A percentile compares a stretch with the other conserved stretches of the same genome.
Evolutionary conservation across 2,113 vertebrate species (phyloP).

Genomic region (Pitta sordida): DNA sequence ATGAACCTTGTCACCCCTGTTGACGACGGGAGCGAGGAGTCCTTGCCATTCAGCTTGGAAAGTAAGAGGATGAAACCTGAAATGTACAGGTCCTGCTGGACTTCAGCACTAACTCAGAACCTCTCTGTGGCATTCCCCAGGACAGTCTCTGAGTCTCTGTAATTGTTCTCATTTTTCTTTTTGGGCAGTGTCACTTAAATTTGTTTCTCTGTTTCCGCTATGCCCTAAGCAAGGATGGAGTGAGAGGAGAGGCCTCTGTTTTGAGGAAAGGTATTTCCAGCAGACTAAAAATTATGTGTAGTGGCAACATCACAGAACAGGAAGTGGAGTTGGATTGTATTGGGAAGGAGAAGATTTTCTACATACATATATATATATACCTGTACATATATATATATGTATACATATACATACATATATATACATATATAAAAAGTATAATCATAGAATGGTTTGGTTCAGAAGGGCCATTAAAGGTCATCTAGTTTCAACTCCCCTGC

Average conservation of each 20-base stretch:
- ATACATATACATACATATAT: no score
- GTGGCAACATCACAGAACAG: not conserved
- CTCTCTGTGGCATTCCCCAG: not conserved
- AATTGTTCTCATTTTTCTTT: constrained; percentile 3
- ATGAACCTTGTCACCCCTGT: constrained; percentile 90
- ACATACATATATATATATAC: no score
- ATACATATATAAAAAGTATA: not conserved
- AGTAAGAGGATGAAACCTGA: constrained; percentile 75
- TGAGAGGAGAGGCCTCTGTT: constrained; percentile 14
- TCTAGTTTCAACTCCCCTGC: not conserved
- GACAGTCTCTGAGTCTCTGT: not conserved
- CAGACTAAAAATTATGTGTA: not conserved
- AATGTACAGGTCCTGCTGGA: not conserved
- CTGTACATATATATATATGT: no score
- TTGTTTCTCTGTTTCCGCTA: constrained; percentile 32
- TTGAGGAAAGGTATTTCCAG: constrained; percentile 4
- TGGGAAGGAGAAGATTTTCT: not conserved
- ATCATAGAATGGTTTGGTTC: not conserved
- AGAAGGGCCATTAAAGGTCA: not conserved
- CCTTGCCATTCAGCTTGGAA: constrained; percentile 88
- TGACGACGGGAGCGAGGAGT: constrained; percentile 82
- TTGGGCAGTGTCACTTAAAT: not conserved
- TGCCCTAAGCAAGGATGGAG: not conserved
- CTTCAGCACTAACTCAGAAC: not conserved
- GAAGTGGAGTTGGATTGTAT: not conserved